Base-by-base conservation (phyloP, 1,140 invertebrate genomes). In the Cydia fagiglandana region DNA sequence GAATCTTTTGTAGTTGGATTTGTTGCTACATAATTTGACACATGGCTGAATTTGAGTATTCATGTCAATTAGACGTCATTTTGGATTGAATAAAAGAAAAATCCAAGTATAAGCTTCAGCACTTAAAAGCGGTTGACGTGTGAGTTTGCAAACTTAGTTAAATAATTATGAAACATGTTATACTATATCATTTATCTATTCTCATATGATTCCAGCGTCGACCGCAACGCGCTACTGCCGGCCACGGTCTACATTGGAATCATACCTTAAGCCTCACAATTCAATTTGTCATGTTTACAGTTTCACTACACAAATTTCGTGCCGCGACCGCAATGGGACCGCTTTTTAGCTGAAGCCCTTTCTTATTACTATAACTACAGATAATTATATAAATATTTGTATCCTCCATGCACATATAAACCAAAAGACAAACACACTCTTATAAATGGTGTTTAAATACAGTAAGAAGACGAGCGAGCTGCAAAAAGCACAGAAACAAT, bases 361-460 rank as follows among this genome's bases (percentile, higher is more conserved):
- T 10, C 20, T 61, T 61, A 24, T 61, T 24, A 17, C 64, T n/a
- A 68, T 15, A 13, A 38, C 64, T 68, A 68, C 66, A 70, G 34
- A 70, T 70, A 78, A 83, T 83, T 89, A 84, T 84, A 81, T 83
- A 81, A 78, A 81, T 84, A 85, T 77, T 84, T 85, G 82, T 90
- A 86, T 89, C 88, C 90, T 93, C 89, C 91, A 93, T 93, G 92
- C 91, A 93, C 92, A 93, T 93, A 91, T 91, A 90, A 88, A 85
- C 89, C 87, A 83, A 91, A 90, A 90, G 91, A 92, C 92, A 93
- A 92, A 91, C 91, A 93, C 91, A 93, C 92, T 93, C 90, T 79
- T 75, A 86, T 82, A 81, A 82, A 85, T 82, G 82, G 80, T 86
- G 78, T 84, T 47, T 47, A 41, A 41, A 41, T 41, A 41, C 38